Conservation (phyloP, 2,113 vertebrate species). For the Monarcha castaneiventris region DNA sequence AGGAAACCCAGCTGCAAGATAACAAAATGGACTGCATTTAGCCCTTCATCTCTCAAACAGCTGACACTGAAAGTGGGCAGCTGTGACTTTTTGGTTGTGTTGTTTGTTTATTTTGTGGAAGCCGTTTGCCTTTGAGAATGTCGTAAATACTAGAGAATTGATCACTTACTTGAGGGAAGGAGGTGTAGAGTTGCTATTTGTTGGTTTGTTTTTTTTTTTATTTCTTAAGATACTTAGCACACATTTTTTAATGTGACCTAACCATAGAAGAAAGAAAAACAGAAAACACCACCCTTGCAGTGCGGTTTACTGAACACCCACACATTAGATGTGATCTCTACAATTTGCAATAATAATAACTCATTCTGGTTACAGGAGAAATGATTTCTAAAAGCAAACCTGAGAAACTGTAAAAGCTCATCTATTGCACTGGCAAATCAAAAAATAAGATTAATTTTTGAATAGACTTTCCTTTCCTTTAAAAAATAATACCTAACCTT, state of each 20-base stretch:
- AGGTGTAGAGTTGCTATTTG: background rate
- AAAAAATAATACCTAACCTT: background rate
- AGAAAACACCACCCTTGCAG: background rate
- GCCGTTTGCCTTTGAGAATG: background rate
- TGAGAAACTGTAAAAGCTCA: conserved; percentile 14
- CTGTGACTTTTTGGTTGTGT: conserved; percentile 4
- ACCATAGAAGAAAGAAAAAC: background rate
- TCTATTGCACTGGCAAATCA: background rate
- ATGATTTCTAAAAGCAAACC: conserved; percentile 12
- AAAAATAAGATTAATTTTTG: background rate
- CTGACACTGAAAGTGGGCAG: background rate
- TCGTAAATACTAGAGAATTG: conserved; percentile 15
- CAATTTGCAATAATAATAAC: conserved; percentile 36
- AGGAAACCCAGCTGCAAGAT: conserved; percentile 32
- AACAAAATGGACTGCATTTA: background rate
- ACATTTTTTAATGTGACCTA: conserved; percentile 6
- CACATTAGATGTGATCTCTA: background rate
- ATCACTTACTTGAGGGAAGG: background rate
- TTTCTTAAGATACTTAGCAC: conserved; percentile 31
- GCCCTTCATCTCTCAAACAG: background rate
- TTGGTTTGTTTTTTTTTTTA: background rate
- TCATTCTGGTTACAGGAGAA: conserved; percentile 6
- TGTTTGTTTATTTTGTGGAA: conserved; percentile 10
- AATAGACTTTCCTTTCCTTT: background rate
- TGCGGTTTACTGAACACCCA: conserved; percentile 67